A percentile compares a stretch with the other conserved stretches of the same genome.
Evolutionary conservation across 1,140 invertebrate species (phyloP).

Genomic region (Phymorhynchus buccinoides): DNA sequence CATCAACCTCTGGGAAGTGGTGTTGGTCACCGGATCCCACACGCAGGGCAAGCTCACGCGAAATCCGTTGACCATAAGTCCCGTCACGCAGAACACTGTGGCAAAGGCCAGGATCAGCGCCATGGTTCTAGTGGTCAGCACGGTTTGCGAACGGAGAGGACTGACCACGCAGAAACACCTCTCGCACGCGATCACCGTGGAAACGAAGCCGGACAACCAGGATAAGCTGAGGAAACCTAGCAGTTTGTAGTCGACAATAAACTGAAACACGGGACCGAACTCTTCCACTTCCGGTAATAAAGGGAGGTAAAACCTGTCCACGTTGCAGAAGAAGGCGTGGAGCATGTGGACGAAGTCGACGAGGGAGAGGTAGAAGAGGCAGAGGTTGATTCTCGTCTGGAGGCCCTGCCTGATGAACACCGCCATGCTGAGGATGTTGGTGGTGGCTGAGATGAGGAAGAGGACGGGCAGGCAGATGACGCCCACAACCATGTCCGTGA

Average conservation of each 20-base stretch:
- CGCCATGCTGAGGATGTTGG: conserved; percentile 4
- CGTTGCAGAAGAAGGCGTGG: not conserved
- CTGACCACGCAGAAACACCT: conserved; percentile 39
- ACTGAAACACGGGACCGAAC: conserved; percentile 26
- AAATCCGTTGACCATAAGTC: not conserved
- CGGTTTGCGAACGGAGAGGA: conserved; percentile 15
- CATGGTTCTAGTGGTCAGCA: conserved; percentile 15
- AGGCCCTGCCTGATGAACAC: not conserved
- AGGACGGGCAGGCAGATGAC: not conserved
- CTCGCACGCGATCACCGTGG: conserved; percentile 37
- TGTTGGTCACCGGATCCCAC: not conserved
- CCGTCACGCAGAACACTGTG: not conserved
- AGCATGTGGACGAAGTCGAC: not conserved
- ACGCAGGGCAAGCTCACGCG: not conserved
- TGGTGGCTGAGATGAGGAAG: not conserved
- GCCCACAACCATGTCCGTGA: not conserved
- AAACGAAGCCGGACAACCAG: conserved; percentile 27
- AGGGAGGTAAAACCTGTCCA: not conserved
- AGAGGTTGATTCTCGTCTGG: not conserved
- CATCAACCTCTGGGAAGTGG: not conserved
- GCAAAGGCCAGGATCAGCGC: not conserved
- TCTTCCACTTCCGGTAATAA: not conserved
- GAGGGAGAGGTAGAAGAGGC: conserved; percentile 11
- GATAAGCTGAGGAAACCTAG: conserved; percentile 22
- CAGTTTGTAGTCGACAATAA: conserved; percentile 26